Base-by-base conservation (phyloP, 2,888 invertebrate species). In the Machimus atricapillus region DNA sequence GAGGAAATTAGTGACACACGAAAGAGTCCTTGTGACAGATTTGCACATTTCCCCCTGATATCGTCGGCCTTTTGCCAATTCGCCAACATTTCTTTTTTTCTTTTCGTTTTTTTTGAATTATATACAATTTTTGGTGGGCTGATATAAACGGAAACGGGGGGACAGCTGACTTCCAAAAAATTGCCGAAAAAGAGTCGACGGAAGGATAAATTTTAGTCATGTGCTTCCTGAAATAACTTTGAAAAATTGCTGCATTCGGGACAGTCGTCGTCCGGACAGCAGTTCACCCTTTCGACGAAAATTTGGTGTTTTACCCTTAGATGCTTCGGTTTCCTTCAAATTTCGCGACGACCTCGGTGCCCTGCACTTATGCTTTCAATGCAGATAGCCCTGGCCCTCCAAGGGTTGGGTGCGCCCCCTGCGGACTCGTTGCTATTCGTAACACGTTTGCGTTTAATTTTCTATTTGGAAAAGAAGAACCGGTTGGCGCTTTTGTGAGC, bases 121-220 rank as follows among this genome's bases (percentile, higher is more conserved):
- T 83, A 83, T 82, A 83, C 82, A 83, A 83, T 83, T 83, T 82
- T 66, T 46, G 58, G 66, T 83, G 82, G 31, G 37, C 37, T 40
- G 23, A 83, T 37, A 66, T 19, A 9, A 66, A 0, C 82, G 66
- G 82, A 66, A 66, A 40, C 9, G 16, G 31, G 82, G 31, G 82
- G 82, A 83, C 58, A 58, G 37, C 58, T 19, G 23, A 66, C 66
- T 66, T 83, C 66, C 82, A 66, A 83, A 34, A 34, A 83, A 66
- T 83, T 66, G 66, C 40, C 8, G n/a, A 83, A 83, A 83, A 83
- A 83, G 66, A 34, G 19, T n/a, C 81, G 34, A 58, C 58, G 82
- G 82, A 83, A 83, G 66, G 82, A 83, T 83, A 83, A 83, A 83
- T 83, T 83, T 83, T 83, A 83, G 66, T 83, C 82, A 83, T 83